phyloP scores from a whole-genome alignment of 2,797 vertebrate species.

The Peromyscus nudipes region DNA sequence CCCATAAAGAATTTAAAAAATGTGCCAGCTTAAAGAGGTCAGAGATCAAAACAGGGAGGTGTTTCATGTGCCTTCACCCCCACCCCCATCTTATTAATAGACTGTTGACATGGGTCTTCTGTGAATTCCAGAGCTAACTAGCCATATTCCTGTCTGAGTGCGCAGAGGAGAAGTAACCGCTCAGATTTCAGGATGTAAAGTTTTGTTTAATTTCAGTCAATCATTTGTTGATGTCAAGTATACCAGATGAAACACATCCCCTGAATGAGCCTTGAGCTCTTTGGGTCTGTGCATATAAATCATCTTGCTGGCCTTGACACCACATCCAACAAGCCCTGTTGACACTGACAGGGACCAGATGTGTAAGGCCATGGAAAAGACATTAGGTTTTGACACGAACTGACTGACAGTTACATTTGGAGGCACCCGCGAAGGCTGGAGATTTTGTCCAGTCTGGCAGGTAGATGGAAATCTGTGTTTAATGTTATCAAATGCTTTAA shows the following conservation, averaged over 20 bases:
- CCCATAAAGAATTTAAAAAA: constrained; percentile 86
- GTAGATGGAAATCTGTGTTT: constrained; percentile 65
- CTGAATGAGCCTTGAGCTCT: constrained; percentile 65
- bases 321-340: constrained; percentile 66
- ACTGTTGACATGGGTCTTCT: constrained; percentile 86
- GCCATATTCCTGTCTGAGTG: constrained; percentile 73
- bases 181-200: constrained; percentile 82
- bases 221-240: constrained; percentile 77
- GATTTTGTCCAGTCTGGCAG: constrained; percentile 57
- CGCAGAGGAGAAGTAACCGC: constrained; percentile 49
- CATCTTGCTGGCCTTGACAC: constrained; percentile 66
- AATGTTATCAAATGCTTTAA: constrained; percentile 64
- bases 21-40: constrained; percentile 85
- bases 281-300: constrained; percentile 77
- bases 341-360: constrained; percentile 79
- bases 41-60: constrained; percentile 87
- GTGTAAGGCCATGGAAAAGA: constrained; percentile 68
- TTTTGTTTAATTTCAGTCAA: constrained; percentile 82
- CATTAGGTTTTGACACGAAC: constrained; percentile 53
- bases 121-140: constrained; percentile 82
- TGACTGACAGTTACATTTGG: constrained; percentile 78
- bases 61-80: constrained; percentile 85
- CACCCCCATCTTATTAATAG: constrained; percentile 84
- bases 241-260: constrained; percentile 73
- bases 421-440: constrained; percentile 54